Conservation (phyloP, 2,797 vertebrate species). For the Anableps anableps region DNA sequence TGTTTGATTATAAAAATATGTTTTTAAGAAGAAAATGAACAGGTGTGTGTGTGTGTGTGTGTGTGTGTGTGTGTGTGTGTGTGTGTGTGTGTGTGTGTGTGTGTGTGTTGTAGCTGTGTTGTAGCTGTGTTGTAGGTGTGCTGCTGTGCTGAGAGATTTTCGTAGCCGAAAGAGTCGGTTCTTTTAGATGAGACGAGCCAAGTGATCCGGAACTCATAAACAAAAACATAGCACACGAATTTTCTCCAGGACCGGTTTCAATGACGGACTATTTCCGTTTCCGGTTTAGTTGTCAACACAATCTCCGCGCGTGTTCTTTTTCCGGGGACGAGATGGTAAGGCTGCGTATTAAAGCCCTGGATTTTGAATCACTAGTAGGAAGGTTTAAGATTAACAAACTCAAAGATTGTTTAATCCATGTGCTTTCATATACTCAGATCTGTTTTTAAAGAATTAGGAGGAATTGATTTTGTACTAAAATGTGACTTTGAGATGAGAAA, state of each 20-base stretch:
- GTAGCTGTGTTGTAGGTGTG: neutral
- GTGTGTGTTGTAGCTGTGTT: too few species aligned
- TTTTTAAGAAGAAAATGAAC: neutral
- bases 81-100: too few species aligned
- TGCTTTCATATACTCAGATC: too few species aligned
- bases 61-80: too few species aligned
- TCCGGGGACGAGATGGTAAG: conserved; percentile 58
- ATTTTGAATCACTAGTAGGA: too few species aligned
- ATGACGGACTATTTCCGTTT: conserved; percentile 43
- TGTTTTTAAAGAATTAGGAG: too few species aligned
- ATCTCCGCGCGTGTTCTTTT: conserved; percentile 16
- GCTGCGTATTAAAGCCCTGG: too few species aligned
- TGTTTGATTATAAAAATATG: neutral
- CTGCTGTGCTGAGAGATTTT: neutral
- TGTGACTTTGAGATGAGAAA: too few species aligned
- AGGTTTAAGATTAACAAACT: too few species aligned
- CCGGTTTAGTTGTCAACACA: conserved; percentile 65
- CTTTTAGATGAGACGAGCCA: neutral
- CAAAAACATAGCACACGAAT: neutral
- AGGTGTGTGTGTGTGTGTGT: too few species aligned
- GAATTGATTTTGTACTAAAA: too few species aligned
- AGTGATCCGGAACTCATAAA: neutral
- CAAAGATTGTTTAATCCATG: too few species aligned
- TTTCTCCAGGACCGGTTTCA: conserved; percentile 13
- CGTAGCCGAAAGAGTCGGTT: neutral